Evolutionary conservation across 1,140 invertebrate species (phyloP).

Genomic region (Pomacea maculata): DNA sequence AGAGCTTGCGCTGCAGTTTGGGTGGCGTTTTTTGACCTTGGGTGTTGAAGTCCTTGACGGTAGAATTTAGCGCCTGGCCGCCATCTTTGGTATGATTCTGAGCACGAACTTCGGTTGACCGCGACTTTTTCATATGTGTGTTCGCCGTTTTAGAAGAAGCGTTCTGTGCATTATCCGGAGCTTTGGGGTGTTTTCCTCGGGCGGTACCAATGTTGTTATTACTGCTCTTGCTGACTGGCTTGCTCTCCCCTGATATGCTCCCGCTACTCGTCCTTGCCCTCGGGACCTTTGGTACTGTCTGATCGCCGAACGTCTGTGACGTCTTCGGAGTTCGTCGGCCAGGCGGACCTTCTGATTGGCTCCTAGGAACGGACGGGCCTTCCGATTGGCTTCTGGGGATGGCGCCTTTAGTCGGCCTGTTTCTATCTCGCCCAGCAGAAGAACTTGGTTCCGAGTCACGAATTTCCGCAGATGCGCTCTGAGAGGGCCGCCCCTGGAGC

Average conservation of each 20-base stretch:
- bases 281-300: not conserved
- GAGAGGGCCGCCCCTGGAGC: not conserved
- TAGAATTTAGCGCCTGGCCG: not conserved
- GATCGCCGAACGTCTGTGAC: not conserved
- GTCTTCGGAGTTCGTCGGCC: not conserved
- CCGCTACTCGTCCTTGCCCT: not conserved
- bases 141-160: no score
- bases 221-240: not conserved
- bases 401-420: not conserved
- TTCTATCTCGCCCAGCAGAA: not conserved
- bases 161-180: not conserved
- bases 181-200: not conserved
- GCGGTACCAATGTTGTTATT: not conserved
- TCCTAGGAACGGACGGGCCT: not conserved
- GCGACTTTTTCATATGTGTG: constrained; percentile 9
- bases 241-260: not conserved
- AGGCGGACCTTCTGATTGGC: not conserved
- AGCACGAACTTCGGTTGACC: not conserved
- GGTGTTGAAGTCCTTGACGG: not conserved
- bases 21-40: constrained; percentile 5
- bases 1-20: constrained; percentile 20
- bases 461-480: not conserved
- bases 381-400: not conserved
- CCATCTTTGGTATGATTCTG: constrained; percentile 1
- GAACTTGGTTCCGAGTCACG: not conserved